Percentiles rank a stretch among this genome's conserved stretches.
phyloP scores from a whole-genome alignment of 2,113 vertebrate species.

The Cygnus atratus region DNA sequence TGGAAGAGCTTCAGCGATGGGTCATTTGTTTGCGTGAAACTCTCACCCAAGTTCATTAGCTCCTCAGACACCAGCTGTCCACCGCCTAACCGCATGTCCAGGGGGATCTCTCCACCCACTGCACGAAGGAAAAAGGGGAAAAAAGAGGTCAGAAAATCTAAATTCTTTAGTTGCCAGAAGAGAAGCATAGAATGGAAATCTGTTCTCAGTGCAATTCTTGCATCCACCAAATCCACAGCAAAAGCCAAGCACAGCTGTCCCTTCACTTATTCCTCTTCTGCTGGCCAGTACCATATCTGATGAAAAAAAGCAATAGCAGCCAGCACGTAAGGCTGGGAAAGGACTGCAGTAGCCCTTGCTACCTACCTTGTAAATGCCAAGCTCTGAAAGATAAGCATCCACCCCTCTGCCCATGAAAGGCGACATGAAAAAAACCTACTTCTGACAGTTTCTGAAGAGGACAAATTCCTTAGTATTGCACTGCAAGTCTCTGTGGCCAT shows the following conservation, averaged over 20 bases:
- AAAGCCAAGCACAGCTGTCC: not conserved
- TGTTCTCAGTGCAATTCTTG: not conserved
- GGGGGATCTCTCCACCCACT: slow-evolving; percentile 95
- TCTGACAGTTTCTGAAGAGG: not conserved
- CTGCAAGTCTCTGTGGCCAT: not conserved
- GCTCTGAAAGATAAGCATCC: not conserved
- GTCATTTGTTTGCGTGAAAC: slow-evolving; percentile 94
- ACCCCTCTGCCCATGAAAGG: not conserved
- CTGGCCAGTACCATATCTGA: not conserved
- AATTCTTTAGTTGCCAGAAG: not conserved
- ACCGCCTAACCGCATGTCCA: slow-evolving; percentile 93
- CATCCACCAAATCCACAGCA: not conserved
- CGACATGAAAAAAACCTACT: not conserved
- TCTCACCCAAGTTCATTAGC: slow-evolving; percentile 97
- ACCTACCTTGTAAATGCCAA: not conserved
- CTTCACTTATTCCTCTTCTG: accelerated
- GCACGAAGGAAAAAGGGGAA: slow-evolving; percentile 34
- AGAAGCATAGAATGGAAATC: not conserved
- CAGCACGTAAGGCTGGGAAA: accelerated
- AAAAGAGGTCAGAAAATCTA: slow-evolving; percentile 45
- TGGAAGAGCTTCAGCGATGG: slow-evolving; percentile 98
- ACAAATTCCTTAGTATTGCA: not conserved
- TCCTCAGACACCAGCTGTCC: slow-evolving; percentile 98
- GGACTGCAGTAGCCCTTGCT: not conserved
- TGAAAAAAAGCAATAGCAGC: not conserved